Evolutionary conservation across 2,113 vertebrate genomes (phyloP), one percentile per base, ranked within the genome.

Genomic region (Vanacampus margaritifer): DNA sequence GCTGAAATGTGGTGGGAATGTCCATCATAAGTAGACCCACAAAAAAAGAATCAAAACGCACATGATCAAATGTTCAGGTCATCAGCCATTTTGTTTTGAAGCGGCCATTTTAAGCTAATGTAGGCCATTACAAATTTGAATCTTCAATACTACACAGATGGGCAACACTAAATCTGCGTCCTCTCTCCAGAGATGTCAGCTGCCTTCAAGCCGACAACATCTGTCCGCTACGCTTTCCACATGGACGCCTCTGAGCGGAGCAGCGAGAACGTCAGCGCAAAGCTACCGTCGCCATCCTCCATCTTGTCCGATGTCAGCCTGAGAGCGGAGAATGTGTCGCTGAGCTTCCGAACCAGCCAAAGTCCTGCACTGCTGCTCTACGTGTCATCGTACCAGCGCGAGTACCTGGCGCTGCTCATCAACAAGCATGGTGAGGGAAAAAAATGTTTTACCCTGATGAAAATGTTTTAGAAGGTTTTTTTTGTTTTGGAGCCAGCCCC

Each of bases 111-210:
- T 21, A 48, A 19, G 17, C 16, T 48, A 5, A 48, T 48, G 11
- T 19, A 5, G 17, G 7, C 3, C 45, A 48, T 48, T 19, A 19
- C 17, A 6, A 37, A 37, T 6, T n/a, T n/a, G n/a, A n/a, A 32
- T 4, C 28, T 2, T 32, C 28, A 12, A 41, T 41, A 2, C 39
- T 41, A 41, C 39, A 0, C 39, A 41, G 24, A 28, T 16, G 14
- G 24, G 13, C 13, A 3, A 21, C 36, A 23, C 21, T n/a, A 61
- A 39, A 35, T 26, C 9, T 28, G 35, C 28, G 36, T 41, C 53
- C 46, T 56, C 85, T 65, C 6, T 92, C 90, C 92, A 97, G 95
- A 96, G 81, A 86, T 97, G 69, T 95, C 95, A 69, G 95, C 94
- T 3, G 91, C 92, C 79, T 98, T 98, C 84, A 92, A 87, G 79